Evolutionary conservation across 2,888 invertebrate species (phyloP).

Genomic region (Dysmachus trigonus): DNA sequence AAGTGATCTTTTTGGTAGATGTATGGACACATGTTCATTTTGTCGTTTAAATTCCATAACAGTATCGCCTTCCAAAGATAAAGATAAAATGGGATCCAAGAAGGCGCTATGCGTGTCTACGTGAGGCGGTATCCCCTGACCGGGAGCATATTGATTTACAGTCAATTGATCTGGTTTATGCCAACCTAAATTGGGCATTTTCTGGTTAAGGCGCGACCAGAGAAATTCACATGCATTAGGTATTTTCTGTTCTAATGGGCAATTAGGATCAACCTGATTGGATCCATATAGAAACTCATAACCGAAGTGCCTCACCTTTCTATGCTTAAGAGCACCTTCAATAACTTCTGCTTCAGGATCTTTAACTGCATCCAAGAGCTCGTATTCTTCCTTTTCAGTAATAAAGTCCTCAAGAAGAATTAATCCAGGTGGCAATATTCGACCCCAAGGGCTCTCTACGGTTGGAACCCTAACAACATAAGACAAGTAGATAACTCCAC

Average conservation of each 20-base stretch:
- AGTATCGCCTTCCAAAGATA: slow-evolving; percentile 83
- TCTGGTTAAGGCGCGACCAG: slow-evolving; percentile 64
- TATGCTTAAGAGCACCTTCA: slow-evolving; percentile 73
- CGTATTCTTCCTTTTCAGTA: slow-evolving; percentile 72
- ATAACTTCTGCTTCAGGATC: slow-evolving; percentile 47
- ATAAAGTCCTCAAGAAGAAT: slow-evolving; percentile 76
- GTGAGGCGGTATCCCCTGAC: slow-evolving; percentile 95
- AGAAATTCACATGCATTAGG: slow-evolving; percentile 76
- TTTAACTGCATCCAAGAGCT: slow-evolving; percentile 69
- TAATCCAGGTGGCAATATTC: slow-evolving; percentile 73
- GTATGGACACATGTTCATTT: slow-evolving; percentile 69
- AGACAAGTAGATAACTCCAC: slow-evolving; percentile 72
- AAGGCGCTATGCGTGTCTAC: slow-evolving; percentile 96
- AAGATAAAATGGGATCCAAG: slow-evolving; percentile 84
- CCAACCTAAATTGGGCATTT: slow-evolving; percentile 65
- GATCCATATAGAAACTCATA: slow-evolving; percentile 89
- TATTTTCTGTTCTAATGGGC: slow-evolving; percentile 73
- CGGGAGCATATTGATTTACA: slow-evolving; percentile 83
- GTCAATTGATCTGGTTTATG: slow-evolving; percentile 81
- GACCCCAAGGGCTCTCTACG: slow-evolving; percentile 56
- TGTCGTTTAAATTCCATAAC: slow-evolving; percentile 89
- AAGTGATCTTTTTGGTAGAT: slow-evolving; percentile 77
- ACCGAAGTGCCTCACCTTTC: slow-evolving; percentile 90
- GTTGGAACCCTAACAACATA: slow-evolving; percentile 55
- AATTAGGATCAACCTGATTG: slow-evolving; percentile 81